Evolutionary conservation across 2,797 vertebrate genomes (phyloP).

Genomic region (Apogon hyalosoma): DNA sequence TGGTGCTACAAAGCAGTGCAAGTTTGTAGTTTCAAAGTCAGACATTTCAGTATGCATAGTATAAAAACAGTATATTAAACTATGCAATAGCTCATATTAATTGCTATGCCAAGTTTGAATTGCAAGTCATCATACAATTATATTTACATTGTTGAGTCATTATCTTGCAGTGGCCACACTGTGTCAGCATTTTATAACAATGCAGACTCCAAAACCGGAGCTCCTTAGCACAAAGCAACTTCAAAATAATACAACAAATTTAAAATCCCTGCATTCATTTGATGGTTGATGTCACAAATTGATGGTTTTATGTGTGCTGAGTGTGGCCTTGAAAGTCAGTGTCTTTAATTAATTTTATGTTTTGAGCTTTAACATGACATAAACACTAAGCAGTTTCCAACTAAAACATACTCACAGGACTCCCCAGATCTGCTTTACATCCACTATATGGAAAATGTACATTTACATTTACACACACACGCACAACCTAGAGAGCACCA

Average conservation of each 20-base stretch:
- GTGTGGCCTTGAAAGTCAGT: conserved; percentile 49
- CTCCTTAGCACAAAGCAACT: conserved; percentile 57
- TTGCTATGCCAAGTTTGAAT: conserved; percentile 53
- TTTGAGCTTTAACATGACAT: conserved; percentile 40
- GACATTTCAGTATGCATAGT: conserved; percentile 77
- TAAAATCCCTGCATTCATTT: conserved; percentile 79
- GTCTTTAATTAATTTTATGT: conserved; percentile 47
- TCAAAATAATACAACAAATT: conserved; percentile 56
- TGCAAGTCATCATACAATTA: conserved; percentile 51
- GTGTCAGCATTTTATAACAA: conserved; percentile 43
- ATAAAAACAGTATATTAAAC: conserved; percentile 70
- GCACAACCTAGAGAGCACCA: conserved; percentile 72
- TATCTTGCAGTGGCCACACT: conserved; percentile 35
- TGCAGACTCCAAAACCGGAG: conserved; percentile 51
- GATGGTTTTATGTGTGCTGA: conserved; percentile 44
- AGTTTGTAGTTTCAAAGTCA: conserved; percentile 72
- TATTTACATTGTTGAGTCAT: conserved; percentile 69
- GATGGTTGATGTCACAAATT: conserved; percentile 64
- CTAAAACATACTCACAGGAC: conserved; percentile 45
- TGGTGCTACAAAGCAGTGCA: conserved; percentile 80
- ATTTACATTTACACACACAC: conserved; percentile 54
- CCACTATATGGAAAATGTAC: conserved; percentile 65
- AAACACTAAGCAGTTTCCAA: conserved; percentile 49
- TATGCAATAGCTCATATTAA: conserved; percentile 67
- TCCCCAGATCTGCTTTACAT: conserved; percentile 57